Evolutionary conservation across 2,113 vertebrate species (phyloP).

Genomic region (Apteryx mantelli): DNA sequence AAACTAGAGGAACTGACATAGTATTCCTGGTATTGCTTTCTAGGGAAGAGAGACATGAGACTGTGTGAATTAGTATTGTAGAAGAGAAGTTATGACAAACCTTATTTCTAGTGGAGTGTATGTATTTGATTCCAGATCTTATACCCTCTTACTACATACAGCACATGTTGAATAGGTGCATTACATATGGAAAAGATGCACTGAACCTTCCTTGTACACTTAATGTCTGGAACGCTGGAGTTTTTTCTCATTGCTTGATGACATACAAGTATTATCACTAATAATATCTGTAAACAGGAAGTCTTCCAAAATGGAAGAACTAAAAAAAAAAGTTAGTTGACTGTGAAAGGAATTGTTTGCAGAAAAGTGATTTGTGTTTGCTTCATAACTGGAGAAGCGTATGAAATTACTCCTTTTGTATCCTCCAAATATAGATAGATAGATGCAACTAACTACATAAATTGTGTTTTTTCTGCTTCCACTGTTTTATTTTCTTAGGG

Average conservation of each 20-base stretch:
- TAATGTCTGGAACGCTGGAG: neutral
- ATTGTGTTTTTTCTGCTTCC: neutral
- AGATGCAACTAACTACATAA: no score
- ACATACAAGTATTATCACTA: neutral
- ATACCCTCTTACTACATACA: neutral
- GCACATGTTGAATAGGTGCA: accelerated
- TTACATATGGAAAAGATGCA: neutral
- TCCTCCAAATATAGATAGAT: neutral
- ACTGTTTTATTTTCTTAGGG: neutral
- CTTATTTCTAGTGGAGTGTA: neutral
- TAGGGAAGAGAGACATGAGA: neutral
- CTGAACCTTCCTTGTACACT: neutral
- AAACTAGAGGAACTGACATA: neutral
- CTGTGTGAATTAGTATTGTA: neutral
- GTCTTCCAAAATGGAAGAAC: neutral
- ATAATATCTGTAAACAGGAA: neutral
- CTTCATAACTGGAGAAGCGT: neutral
- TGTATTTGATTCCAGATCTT: neutral
- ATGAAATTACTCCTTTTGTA: neutral
- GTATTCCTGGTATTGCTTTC: neutral
- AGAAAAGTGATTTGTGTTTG: neutral
- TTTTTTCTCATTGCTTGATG: neutral
- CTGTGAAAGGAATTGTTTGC: neutral
- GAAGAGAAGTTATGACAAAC: neutral
- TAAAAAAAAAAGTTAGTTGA: neutral